These are phyloP conservation scores for Drosophila subobscura DNA, from an alignment of 1,140 invertebrate genomes.

Conservation along the genomic window DNA sequence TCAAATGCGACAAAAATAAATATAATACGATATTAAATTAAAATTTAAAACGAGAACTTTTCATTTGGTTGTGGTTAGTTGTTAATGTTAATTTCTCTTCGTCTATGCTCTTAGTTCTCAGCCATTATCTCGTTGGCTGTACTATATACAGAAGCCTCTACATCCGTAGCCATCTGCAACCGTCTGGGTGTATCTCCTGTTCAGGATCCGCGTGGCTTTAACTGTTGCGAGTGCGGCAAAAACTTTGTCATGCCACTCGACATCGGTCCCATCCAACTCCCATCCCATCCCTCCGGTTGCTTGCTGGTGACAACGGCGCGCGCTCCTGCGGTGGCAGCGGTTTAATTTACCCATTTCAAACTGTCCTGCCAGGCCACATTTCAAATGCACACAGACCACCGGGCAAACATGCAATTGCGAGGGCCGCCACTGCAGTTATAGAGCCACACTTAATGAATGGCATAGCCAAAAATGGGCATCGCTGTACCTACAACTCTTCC, in stretches of 20 bases:
- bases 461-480: too few relatives aligned
- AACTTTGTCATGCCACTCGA: conserved; percentile 19
- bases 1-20: conserved; percentile 69
- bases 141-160: not conserved
- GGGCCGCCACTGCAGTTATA: not conserved
- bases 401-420: not conserved
- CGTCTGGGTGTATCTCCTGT: conserved; percentile 41
- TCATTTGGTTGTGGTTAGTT: conserved; percentile 14
- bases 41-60: conserved; percentile 38
- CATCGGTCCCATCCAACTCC: too few relatives aligned
- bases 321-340: conserved; percentile 9
- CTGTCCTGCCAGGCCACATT: conserved; percentile 31
- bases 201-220: conserved; percentile 50
- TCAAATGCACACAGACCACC: conserved; percentile 23
- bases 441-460: not conserved
- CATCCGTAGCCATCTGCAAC: not conserved
- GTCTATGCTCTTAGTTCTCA: not conserved
- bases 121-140: conserved; percentile 21
- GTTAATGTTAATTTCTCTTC: conserved; percentile 8
- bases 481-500: not conserved
- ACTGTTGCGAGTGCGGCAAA: conserved; percentile 30
- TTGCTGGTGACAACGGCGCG: conserved; percentile 31
- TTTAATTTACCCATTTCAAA: conserved; percentile 27
- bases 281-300: conserved; percentile 6
- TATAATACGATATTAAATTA: conserved; percentile 82